Evolutionary conservation across 2,113 vertebrate species (phyloP).

Genomic region (Etheostoma spectabile): DNA sequence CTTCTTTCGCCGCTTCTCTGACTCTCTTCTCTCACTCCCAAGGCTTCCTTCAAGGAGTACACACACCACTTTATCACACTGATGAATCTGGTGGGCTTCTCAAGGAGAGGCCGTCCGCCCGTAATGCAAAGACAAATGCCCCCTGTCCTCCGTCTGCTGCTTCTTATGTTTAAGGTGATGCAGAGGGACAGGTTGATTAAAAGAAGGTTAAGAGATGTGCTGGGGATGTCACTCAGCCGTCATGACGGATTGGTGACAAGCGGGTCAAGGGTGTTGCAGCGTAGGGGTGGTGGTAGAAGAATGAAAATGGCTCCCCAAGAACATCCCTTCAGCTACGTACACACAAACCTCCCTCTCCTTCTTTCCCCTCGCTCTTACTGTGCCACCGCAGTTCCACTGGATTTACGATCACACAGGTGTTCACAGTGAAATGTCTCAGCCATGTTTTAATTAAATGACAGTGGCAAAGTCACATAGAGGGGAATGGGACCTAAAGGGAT

Average conservation of each 20-base stretch:
- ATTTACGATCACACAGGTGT: conserved; percentile 72
- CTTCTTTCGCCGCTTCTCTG: conserved; percentile 25
- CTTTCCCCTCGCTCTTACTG: not conserved
- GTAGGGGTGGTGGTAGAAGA: conserved; percentile 38
- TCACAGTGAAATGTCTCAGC: conserved; percentile 24
- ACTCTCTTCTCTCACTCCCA: conserved; percentile 42
- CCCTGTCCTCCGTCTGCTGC: conserved; percentile 58
- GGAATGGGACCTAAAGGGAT: conserved; percentile 41
- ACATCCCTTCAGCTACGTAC: conserved; percentile 13
- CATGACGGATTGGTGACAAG: conserved; percentile 74
- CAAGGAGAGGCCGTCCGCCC: conserved; percentile 81
- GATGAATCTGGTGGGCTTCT: conserved; percentile 82
- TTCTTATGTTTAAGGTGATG: conserved; percentile 82
- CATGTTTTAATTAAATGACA: conserved; percentile 67
- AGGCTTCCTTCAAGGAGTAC: conserved; percentile 69
- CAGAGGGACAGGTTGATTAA: conserved; percentile 85
- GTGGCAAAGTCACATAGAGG: conserved; percentile 66
- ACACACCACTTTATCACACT: conserved; percentile 79
- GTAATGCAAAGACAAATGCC: conserved; percentile 82
- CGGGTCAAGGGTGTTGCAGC: conserved; percentile 72
- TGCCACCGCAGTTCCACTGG: conserved; percentile 40
- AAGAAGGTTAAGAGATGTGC: conserved; percentile 81
- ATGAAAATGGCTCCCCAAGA: conserved; percentile 39
- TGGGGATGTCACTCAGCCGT: conserved; percentile 74
- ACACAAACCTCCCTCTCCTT: conserved; percentile 20